Percentiles rank a stretch among this genome's conserved stretches.
These are phyloP conservation scores for Cerastis leucographa DNA, from an alignment of 2,888 invertebrate species.

Conservation along the genomic window DNA sequence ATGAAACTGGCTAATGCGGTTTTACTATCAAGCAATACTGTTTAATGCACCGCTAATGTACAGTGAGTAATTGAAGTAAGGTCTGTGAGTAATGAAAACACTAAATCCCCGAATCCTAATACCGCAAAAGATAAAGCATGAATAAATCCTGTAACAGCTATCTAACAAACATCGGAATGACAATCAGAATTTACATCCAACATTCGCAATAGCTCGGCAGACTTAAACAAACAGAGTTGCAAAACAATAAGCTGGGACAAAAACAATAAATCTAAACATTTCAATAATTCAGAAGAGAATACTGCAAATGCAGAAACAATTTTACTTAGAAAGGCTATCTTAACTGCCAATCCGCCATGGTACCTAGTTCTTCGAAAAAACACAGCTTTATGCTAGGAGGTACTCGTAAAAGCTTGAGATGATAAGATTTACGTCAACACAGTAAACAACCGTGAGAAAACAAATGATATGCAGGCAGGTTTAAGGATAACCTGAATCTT, in stretches of 20 bases:
- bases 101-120: slow-evolving; percentile 4
- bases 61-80: background rate
- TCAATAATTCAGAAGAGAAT: slow-evolving; percentile 55
- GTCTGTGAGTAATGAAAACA: background rate
- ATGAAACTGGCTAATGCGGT: background rate
- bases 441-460: slow-evolving; percentile 55
- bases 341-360: slow-evolving; percentile 24
- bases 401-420: slow-evolving; percentile 41
- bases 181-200: slow-evolving; percentile 49
- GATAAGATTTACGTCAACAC: slow-evolving; percentile 46
- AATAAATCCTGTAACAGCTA: slow-evolving; percentile 35
- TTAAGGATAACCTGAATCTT: slow-evolving; percentile 36
- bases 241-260: slow-evolving; percentile 52
- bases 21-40: slow-evolving; percentile 8
- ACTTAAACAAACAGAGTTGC: slow-evolving; percentile 50
- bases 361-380: slow-evolving; percentile 55
- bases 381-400: slow-evolving; percentile 25
- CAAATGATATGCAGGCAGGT: slow-evolving; percentile 17
- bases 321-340: slow-evolving; percentile 57
- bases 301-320: slow-evolving; percentile 50
- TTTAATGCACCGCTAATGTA: background rate
- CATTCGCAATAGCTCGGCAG: slow-evolving; percentile 48
- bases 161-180: slow-evolving; percentile 44
- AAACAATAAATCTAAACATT: slow-evolving; percentile 57
- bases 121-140: slow-evolving; percentile 9